Evolutionary conservation across 2,888 invertebrate species (phyloP), one percentile per base, ranked within the genome.

Genomic region (Agriopis marginaria): DNA sequence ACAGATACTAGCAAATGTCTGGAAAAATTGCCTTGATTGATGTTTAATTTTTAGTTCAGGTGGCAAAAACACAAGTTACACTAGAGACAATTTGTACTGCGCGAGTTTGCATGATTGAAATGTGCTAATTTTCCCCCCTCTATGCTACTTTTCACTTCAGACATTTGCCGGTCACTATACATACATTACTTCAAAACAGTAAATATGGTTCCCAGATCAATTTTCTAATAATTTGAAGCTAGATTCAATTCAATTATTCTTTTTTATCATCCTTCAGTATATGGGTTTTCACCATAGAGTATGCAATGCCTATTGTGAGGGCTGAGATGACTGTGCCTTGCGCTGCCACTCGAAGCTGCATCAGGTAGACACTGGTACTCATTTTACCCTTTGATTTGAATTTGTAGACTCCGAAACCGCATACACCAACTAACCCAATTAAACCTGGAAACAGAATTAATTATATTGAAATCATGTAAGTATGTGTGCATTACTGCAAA

Each of bases 341-440:
- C 0, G 98, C 98, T 0, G 96, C 96, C 8, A 98, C 98, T 89
- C 98, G 95, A 17, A 98, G 95, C 81, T 98, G 97, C 96, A 98
- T 97, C 76, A 96, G 95, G 89, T 96, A 98, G 1, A 98, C 96
- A 76, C 98, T 97, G 2, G 97, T 96, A 79, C 97, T 97, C 96
- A 97, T 97, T 72, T 95, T 93, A 0, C 98, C 98, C 75, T 95
- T 95, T 62, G 95, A 93, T 83, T 96, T 97, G 89, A 95, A 98
- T 85, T 96, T 96, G 85, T 97, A 97, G 2, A 96, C 96, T 59
- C 98, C 98, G 85, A 96, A 95, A 0, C 91, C 95, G 75, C 96
- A 95, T 0, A 97, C 96, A 11, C 95, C 95, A 7, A 96, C 79
- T 73, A 96, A 95, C 0, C 97, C 97, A 62, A 95, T 85, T 75